Evolutionary conservation across 1,140 invertebrate genomes (phyloP).

Genomic region (Cardiocondyla obscurior): DNA sequence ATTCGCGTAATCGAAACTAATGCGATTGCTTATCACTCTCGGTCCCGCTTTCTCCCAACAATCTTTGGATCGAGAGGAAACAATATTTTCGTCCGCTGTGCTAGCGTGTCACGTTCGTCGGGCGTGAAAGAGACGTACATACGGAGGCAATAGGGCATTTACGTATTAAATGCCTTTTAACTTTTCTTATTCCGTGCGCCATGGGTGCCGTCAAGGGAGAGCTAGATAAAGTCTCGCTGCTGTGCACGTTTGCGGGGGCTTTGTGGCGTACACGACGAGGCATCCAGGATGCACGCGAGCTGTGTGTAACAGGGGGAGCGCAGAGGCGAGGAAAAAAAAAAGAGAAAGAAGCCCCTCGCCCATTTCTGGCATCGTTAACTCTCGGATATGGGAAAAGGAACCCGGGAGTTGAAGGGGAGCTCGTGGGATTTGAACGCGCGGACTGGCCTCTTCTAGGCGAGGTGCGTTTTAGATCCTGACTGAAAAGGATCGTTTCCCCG

Average conservation of each 20-base stretch:
- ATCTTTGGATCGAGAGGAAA: constrained; percentile 5
- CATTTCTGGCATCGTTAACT: neutral
- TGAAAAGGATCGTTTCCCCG: neutral
- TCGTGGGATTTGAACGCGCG: neutral
- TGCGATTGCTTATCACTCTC: constrained; percentile 4
- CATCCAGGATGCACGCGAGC: neutral
- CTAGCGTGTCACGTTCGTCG: constrained; percentile 5
- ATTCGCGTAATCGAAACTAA: neutral
- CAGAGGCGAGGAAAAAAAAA: neutral
- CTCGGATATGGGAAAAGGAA: neutral
- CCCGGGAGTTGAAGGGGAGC: too few species aligned
- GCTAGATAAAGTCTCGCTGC: neutral
- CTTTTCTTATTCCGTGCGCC: neutral
- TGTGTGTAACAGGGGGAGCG: neutral
- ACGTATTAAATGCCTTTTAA: constrained; percentile 16
- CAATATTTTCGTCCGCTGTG: constrained; percentile 30
- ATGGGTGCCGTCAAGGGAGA: neutral
- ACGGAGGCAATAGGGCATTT: neutral
- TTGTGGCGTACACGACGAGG: neutral
- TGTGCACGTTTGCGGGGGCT: neutral
- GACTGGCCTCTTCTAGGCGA: too few species aligned
- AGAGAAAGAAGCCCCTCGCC: neutral
- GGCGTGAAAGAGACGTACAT: constrained; percentile 21
- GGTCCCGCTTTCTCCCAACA: neutral
- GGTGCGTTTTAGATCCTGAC: neutral